phyloP scores from a whole-genome alignment of 1,140 invertebrate genomes.

The Melitaea cinxia region DNA sequence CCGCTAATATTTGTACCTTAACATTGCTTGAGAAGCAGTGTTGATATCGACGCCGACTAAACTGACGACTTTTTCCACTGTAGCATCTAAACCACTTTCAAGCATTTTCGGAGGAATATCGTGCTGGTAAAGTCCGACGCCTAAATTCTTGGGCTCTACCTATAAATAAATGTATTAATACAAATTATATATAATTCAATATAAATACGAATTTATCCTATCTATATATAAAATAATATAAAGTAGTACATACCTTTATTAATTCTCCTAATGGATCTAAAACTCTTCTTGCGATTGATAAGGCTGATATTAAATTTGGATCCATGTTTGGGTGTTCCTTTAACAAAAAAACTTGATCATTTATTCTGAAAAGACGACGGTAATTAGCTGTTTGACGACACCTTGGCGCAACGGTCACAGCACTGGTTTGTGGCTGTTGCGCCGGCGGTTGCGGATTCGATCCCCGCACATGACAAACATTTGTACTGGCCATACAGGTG shows the following conservation, averaged over 20 bases:
- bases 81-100: conserved; percentile 87
- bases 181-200: no score
- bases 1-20: conserved; percentile 84
- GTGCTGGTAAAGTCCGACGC: conserved; percentile 96
- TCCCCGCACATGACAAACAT: no score
- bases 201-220: no score
- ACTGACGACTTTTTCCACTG: conserved; percentile 92
- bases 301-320: conserved; percentile 90
- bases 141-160: conserved; percentile 94
- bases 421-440: no score
- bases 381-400: no score
- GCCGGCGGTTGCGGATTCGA: no score
- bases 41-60: conserved; percentile 96
- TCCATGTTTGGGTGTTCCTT: conserved; percentile 92
- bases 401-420: no score
- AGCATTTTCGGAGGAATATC: conserved; percentile 91
- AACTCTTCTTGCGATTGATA: conserved; percentile 93
- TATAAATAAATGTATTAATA: conserved; percentile 37
- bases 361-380: not conserved
- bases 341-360: conserved; percentile 12
- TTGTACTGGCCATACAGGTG: no score
- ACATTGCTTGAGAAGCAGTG: conserved; percentile 89
- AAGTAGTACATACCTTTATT: conserved; percentile 85
- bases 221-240: not conserved
- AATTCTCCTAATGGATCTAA: conserved; percentile 95